These are phyloP conservation scores for Uropsilus gracilis DNA, from an alignment of 2,113 vertebrate species.

Conservation along the genomic window DNA sequence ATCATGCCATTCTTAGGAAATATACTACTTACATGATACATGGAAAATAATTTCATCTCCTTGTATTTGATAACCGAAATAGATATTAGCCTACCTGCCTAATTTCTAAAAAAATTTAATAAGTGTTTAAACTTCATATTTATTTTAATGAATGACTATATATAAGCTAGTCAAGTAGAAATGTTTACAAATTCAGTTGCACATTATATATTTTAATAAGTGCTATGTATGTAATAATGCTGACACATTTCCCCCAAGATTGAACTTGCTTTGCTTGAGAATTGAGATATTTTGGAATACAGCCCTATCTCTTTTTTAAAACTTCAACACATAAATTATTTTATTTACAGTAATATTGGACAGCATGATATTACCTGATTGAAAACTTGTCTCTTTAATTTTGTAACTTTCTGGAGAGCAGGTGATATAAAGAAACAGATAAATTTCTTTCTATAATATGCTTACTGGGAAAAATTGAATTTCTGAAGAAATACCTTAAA, in stretches of 20 bases:
- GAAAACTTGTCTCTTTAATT: background rate
- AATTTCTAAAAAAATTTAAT: background rate
- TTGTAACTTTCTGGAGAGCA: background rate
- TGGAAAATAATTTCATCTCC: background rate
- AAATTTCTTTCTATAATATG: background rate
- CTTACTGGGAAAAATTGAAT: background rate
- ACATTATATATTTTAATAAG: background rate
- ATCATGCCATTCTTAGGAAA: background rate
- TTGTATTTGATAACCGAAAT: background rate
- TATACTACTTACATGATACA: background rate
- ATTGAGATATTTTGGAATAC: background rate
- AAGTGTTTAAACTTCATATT: background rate
- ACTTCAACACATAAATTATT: background rate
- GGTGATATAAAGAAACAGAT: background rate
- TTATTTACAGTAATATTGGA: background rate
- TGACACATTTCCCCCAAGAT: background rate
- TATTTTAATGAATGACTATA: background rate
- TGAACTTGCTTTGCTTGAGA: background rate
- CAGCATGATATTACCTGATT: background rate
- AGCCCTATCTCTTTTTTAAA: background rate
- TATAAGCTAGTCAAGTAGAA: background rate
- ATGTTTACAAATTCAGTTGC: background rate
- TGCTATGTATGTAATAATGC: background rate
- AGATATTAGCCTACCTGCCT: background rate
- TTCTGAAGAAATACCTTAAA: background rate